Conservation (phyloP, 2,888 invertebrate genomes). For the Acronicta alni region DNA sequence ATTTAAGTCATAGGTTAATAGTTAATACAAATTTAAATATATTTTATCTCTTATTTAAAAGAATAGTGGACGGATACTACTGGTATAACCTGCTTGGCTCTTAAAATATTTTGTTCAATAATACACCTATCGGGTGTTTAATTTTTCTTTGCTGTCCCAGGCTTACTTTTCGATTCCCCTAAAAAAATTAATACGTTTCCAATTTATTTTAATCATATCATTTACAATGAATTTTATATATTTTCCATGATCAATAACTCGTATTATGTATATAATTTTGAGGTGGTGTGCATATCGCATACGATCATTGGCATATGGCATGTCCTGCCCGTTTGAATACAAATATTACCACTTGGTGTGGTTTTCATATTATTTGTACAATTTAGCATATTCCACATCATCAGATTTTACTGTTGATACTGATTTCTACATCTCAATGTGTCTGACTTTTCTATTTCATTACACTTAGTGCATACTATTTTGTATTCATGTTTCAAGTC, state of each 20-base stretch:
- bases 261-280: too few relatives aligned
- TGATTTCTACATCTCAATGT: not conserved
- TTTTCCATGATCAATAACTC: constrained; percentile 7
- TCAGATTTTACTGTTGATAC: not conserved
- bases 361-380: not conserved
- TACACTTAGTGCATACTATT: not conserved
- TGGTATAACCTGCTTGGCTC: constrained; percentile 63
- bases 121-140: constrained; percentile 51
- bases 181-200: constrained; percentile 16
- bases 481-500: too few relatives aligned
- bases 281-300: too few relatives aligned
- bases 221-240: constrained; percentile 3
- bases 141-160: constrained; percentile 42
- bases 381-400: not conserved
- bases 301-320: not conserved
- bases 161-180: constrained; percentile 18
- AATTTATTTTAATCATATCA: too few relatives aligned
- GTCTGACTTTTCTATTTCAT: not conserved
- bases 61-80: constrained; percentile 54
- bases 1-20: constrained; percentile 64
- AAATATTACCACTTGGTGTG: not conserved
- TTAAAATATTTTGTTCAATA: constrained; percentile 57
- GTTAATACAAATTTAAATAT: constrained; percentile 64
- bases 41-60: constrained; percentile 64
- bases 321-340: not conserved